Conservation (phyloP, 2,888 invertebrate genomes). For the Baronia brevicornis region DNA sequence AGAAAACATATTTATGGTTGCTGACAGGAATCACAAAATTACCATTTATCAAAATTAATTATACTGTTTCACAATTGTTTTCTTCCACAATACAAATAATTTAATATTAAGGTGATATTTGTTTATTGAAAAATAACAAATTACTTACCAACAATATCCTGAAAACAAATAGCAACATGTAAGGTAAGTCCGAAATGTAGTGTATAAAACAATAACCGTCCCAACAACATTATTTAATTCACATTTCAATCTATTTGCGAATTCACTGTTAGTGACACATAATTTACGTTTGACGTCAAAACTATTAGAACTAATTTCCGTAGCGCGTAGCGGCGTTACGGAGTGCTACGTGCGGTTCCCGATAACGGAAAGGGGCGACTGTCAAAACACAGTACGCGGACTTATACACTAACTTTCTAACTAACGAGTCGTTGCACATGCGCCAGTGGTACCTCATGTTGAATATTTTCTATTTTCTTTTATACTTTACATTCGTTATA, state of each 20-base stretch:
- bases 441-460: too few relatives aligned
- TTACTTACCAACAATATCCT: constrained; percentile 66
- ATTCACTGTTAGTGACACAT: constrained; percentile 30
- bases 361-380: constrained; percentile 47
- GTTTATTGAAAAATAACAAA: too few relatives aligned
- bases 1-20: too few relatives aligned
- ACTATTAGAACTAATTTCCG: too few relatives aligned
- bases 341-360: constrained; percentile 47
- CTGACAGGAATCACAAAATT: too few relatives aligned
- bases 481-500: too few relatives aligned
- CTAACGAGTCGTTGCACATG: constrained; percentile 53
- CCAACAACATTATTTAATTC: constrained; percentile 68
- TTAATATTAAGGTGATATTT: too few relatives aligned
- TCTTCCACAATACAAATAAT: too few relatives aligned
- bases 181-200: constrained; percentile 72
- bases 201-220: constrained; percentile 69
- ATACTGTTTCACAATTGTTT: too few relatives aligned
- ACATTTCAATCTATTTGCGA: constrained; percentile 48
- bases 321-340: constrained; percentile 40
- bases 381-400: constrained; percentile 24
- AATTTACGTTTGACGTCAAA: constrained; percentile 17
- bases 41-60: too few relatives aligned
- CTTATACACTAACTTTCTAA: constrained; percentile 32
- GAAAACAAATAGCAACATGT: constrained; percentile 72
- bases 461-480: too few relatives aligned